Evolutionary conservation across 1,140 invertebrate genomes (phyloP).

Genomic region (Akabosia matsudoensis): DNA sequence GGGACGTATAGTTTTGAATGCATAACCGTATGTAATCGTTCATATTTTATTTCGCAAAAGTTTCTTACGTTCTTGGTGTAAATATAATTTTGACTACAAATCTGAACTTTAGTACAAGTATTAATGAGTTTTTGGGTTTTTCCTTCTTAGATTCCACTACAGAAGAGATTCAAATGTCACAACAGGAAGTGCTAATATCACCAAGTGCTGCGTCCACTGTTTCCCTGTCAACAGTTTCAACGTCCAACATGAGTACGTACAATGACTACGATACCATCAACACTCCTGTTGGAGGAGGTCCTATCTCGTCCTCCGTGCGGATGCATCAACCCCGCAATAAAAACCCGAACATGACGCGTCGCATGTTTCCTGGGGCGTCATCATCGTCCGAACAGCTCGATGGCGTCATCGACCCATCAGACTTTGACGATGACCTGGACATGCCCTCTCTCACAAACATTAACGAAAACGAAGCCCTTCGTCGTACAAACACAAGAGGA

Average conservation of each 20-base stretch:
- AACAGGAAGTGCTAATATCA: neutral
- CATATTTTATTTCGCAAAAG: too few relatives aligned
- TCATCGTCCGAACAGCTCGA: neutral
- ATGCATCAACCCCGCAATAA: neutral
- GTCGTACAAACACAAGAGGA: neutral
- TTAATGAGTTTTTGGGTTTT: neutral
- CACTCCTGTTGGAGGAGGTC: neutral
- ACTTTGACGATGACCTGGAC: slow-evolving; percentile 6
- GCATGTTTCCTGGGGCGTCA: neutral
- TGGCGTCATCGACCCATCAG: neutral
- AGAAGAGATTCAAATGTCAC: slow-evolving; percentile 6
- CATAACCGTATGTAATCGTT: too few relatives aligned
- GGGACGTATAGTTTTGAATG: too few relatives aligned
- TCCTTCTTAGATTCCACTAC: neutral
- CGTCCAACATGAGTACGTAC: neutral
- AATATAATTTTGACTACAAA: too few relatives aligned
- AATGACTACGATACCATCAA: slow-evolving; percentile 11
- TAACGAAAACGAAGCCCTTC: neutral
- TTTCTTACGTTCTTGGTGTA: too few relatives aligned
- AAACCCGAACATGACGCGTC: neutral
- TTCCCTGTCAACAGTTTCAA: slow-evolving; percentile 1
- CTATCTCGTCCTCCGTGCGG: neutral
- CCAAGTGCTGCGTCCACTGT: slow-evolving; percentile 10
- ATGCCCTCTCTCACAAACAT: neutral
- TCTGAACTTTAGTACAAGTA: neutral